Percentiles rank a stretch among this genome's conserved stretches.
These are phyloP conservation scores for Empidonax alnorum DNA, from an alignment of 2,113 vertebrate genomes.

Conservation along the genomic window DNA sequence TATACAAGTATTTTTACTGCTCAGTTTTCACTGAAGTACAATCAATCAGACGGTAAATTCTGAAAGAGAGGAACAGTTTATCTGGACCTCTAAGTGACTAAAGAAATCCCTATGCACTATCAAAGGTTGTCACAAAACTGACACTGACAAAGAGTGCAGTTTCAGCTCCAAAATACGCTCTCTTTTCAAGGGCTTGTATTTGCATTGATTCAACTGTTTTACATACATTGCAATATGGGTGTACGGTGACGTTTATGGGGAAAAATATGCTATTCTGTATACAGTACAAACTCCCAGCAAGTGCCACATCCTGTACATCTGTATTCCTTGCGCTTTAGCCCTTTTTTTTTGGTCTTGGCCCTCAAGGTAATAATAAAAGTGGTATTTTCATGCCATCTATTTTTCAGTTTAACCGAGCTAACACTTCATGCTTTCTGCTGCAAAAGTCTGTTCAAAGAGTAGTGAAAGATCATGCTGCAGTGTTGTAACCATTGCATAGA, in stretches of 20 bases:
- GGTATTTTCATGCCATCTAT: neutral
- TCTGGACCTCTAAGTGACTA: constrained; percentile 29
- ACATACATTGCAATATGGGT: neutral
- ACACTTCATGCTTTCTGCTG: neutral
- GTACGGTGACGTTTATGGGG: neutral
- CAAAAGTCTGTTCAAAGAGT: neutral
- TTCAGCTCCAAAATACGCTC: neutral
- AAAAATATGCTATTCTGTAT: neutral
- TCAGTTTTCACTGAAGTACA: neutral
- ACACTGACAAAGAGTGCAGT: neutral
- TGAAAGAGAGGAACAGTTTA: constrained; percentile 17
- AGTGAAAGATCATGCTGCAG: neutral
- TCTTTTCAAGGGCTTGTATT: neutral
- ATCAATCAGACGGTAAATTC: constrained; percentile 26
- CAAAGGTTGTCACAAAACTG: constrained; percentile 30
- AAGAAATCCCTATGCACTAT: constrained; percentile 2
- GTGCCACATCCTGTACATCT: neutral
- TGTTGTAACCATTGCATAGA: neutral
- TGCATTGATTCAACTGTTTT: neutral
- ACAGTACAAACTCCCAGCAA: neutral
- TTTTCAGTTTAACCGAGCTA: neutral
- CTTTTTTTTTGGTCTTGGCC: neutral
- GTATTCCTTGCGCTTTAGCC: neutral
- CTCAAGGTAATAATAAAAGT: neutral
- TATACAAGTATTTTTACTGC: neutral